Conservation (phyloP, 2,113 vertebrate species). For the Actenoides lindsayi region DNA sequence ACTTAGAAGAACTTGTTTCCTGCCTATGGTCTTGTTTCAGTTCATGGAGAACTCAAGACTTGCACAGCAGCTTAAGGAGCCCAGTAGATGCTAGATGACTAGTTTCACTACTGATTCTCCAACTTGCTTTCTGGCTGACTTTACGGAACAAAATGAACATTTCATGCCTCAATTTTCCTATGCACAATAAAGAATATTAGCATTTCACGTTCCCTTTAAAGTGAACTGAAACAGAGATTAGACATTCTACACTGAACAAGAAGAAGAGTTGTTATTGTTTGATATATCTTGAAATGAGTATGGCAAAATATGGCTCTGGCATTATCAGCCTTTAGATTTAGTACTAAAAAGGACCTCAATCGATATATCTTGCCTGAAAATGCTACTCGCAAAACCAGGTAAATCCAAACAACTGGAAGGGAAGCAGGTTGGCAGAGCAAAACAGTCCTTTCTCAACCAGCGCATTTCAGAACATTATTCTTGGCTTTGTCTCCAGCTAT, state of each 20-base stretch:
- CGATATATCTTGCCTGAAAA: neutral
- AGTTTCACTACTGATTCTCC: neutral
- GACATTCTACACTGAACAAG: neutral
- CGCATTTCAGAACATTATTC: constrained; percentile 60
- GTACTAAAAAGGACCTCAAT: neutral
- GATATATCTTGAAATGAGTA: neutral
- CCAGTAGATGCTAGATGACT: neutral
- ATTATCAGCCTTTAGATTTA: neutral
- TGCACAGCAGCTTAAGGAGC: neutral
- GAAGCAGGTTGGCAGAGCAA: neutral
- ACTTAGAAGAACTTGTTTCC: neutral
- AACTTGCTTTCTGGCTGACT: neutral
- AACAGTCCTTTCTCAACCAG: constrained; percentile 20
- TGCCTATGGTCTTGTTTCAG: neutral
- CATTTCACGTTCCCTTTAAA: neutral
- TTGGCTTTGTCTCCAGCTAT: constrained; percentile 53
- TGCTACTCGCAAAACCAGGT: neutral
- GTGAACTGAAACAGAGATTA: neutral
- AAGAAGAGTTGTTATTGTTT: neutral
- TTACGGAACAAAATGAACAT: neutral
- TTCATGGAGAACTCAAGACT: neutral
- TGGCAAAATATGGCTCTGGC: neutral
- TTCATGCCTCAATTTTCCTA: neutral
- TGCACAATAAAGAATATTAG: neutral
- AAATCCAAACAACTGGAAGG: neutral